Conservation (phyloP, 2,797 vertebrate genomes). For the Sylvilagus floridanus region DNA sequence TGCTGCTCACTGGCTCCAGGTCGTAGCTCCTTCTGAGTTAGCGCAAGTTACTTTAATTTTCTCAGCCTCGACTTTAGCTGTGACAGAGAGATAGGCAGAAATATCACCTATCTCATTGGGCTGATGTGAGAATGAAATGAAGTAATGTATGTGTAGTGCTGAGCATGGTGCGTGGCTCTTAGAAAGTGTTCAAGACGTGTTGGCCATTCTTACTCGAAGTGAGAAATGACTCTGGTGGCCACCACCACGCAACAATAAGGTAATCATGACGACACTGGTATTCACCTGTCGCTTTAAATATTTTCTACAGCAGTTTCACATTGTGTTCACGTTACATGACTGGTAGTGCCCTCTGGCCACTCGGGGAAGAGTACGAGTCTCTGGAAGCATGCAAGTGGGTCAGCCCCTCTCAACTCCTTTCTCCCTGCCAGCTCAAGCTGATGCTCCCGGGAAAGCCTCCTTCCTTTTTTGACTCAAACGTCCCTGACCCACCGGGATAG, state of each 20-base stretch:
- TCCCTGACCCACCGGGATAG: background rate
- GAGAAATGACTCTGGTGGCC: background rate
- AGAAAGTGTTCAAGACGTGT: background rate
- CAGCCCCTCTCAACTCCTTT: background rate
- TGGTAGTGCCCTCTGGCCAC: background rate
- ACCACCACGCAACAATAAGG: background rate
- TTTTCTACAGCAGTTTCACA: background rate
- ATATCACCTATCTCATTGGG: background rate
- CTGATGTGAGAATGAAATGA: background rate
- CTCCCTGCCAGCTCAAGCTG: background rate
- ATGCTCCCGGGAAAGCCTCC: background rate
- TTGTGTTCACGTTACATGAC: background rate
- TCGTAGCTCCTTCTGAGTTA: background rate
- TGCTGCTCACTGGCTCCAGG: background rate
- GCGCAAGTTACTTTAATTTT: background rate
- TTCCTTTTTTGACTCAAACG: background rate
- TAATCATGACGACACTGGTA: background rate
- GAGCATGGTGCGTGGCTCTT: rapidly evolving
- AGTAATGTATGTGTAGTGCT: background rate
- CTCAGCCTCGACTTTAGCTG: background rate
- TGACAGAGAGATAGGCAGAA: background rate
- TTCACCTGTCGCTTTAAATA: background rate
- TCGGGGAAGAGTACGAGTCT: background rate
- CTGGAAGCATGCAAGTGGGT: background rate
- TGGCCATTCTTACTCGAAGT: background rate